Evolutionary conservation across 2,888 invertebrate species (phyloP).

Genomic region (Leptinotarsa juncta): DNA sequence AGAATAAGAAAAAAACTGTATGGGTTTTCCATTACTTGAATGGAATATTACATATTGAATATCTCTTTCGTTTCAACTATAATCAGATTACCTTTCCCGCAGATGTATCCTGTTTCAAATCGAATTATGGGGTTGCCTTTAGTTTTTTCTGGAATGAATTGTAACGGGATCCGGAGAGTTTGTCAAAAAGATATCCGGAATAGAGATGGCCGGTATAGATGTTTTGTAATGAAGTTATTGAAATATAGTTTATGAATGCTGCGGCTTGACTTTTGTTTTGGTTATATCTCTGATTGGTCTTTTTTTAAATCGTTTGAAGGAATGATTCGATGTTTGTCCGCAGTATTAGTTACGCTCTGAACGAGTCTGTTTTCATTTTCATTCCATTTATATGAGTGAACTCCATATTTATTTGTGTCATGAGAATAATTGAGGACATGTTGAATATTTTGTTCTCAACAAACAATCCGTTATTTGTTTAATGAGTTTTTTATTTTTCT

Average conservation of each 20-base stretch:
- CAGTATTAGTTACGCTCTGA: no score
- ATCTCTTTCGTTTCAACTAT: not conserved
- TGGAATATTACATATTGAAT: slow-evolving; percentile 12
- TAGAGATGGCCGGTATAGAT: not conserved
- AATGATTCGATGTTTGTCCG: not conserved
- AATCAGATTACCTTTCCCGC: slow-evolving; percentile 12
- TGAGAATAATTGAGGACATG: no score
- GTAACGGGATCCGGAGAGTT: slow-evolving; percentile 14
- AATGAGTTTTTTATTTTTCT: no score
- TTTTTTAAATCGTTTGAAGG: not conserved
- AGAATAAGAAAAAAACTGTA: not conserved
- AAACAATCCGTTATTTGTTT: no score
- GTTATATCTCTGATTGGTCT: not conserved
- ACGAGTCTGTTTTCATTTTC: no score
- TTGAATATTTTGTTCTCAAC: no score
- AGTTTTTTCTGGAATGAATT: slow-evolving; percentile 13
- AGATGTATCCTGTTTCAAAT: slow-evolving; percentile 14
- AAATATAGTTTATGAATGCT: not conserved
- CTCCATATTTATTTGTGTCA: no score
- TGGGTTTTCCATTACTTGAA: not conserved
- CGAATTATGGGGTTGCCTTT: not conserved
- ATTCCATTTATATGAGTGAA: no score
- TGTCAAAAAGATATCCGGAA: not conserved
- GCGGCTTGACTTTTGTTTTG: not conserved
- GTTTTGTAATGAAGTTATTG: not conserved